Base-by-base conservation (phyloP, 1,140 invertebrate genomes). In the Mesaphorura yosii region DNA sequence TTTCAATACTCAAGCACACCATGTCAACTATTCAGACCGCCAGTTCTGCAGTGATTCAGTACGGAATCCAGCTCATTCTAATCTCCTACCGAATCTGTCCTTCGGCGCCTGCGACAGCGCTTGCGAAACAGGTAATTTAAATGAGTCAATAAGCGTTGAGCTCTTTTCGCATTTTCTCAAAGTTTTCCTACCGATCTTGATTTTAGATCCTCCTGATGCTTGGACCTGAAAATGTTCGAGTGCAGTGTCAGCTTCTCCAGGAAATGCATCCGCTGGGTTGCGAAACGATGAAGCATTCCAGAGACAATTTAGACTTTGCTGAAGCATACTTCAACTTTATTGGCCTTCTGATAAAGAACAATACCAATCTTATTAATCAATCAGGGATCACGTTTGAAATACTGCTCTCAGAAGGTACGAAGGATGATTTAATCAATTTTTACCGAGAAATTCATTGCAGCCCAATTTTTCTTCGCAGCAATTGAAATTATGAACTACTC, bases 1-100 rank as follows among this genome's bases (percentile, higher is more conserved):
- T 62, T 37, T 52, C 57, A 1, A 62, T 62, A 46, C 47, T 57
- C 14, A 59, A 59, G 47, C 60, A 62, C 37, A 62, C 60, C 0
- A 17, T 62, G 4, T 42, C 56, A 7, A 56, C 56, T 17, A 56
- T 62, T 20, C 56, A 62, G 29, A 37, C 48, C 17, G 46, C 60
- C 1, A 62, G 57, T 47, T 42, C 50, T 10, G 34, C 51, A 17
- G 60, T 62, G 1, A 46, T 62, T 15, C 48, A 62, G 12, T 55
- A 58, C 49, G 49, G 46, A 1, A 55, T 62, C 15, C 57, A 62
- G 31, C 42, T 62, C 1, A 57, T 62, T 25, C 15, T 62, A 0
- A 62, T 58, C 19, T 62, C 60, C 2, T 62, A 52, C 27, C 49
- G 53, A 23, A n/a, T 52, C 2, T 41, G 57, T 29, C 60, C 60